Conservation (phyloP, 2,113 vertebrate genomes). For the Ciconia boyciana region DNA sequence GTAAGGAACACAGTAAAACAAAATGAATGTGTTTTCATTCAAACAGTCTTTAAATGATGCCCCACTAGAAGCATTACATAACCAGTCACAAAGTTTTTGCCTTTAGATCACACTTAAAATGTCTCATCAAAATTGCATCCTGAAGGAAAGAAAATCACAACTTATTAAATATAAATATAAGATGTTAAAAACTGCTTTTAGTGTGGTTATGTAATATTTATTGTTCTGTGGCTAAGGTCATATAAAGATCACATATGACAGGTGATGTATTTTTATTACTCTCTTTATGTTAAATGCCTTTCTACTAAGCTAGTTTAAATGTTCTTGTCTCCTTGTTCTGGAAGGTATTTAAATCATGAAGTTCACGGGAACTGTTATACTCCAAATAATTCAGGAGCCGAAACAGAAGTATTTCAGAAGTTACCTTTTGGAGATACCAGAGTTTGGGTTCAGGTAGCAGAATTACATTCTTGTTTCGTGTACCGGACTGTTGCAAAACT, state of each 20-base stretch:
- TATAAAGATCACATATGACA: slow-evolving; percentile 64
- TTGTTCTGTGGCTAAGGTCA: slow-evolving; percentile 65
- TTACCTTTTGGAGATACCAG: background rate
- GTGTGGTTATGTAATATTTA: slow-evolving; percentile 66
- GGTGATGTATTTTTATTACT: slow-evolving; percentile 59
- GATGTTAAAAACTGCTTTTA: slow-evolving; percentile 64
- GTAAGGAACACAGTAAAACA: background rate
- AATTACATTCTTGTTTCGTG: background rate
- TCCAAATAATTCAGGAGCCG: slow-evolving; percentile 51
- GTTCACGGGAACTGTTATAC: slow-evolving; percentile 20
- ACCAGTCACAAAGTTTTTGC: slow-evolving; percentile 57
- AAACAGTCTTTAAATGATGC: slow-evolving; percentile 23
- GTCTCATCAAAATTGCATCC: slow-evolving; percentile 69
- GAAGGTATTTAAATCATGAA: slow-evolving; percentile 49
- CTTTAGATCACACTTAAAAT: slow-evolving; percentile 63
- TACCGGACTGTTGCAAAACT: background rate
- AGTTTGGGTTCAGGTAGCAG: background rate
- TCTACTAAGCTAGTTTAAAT: slow-evolving; percentile 57
- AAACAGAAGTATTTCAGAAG: slow-evolving; percentile 29
- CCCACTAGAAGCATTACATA: slow-evolving; percentile 62
- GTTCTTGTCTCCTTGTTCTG: slow-evolving; percentile 61
- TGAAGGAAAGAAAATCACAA: slow-evolving; percentile 62
- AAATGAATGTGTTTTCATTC: slow-evolving; percentile 5
- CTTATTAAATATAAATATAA: slow-evolving; percentile 68
- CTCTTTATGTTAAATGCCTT: slow-evolving; percentile 59